A percentile compares a stretch with the other conserved stretches of the same genome.
These are phyloP conservation scores for Pandemis heparana DNA, from an alignment of 2,888 invertebrate genomes.

Conservation along the genomic window DNA sequence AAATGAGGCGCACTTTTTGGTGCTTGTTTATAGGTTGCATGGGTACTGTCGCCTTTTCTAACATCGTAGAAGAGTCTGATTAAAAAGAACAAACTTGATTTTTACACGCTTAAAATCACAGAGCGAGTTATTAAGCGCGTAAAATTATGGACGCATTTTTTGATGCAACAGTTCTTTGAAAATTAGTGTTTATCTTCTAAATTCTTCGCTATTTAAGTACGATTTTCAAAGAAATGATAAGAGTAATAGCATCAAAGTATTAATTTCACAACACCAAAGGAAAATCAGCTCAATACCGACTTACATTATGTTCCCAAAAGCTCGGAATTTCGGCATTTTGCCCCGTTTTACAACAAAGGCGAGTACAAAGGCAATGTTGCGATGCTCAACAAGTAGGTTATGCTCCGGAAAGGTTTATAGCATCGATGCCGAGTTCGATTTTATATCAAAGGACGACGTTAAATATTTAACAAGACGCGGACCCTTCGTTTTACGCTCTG, in stretches of 20 bases:
- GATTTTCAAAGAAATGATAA: not conserved
- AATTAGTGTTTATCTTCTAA: too few relatives aligned
- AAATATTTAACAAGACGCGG: not conserved
- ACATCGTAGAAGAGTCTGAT: not conserved
- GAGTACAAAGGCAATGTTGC: constrained; percentile 48
- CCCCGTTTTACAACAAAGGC: constrained; percentile 14
- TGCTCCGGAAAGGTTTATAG: not conserved
- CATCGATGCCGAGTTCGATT: not conserved
- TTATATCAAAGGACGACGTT: not conserved
- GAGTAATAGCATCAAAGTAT: not conserved
- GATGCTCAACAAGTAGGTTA: constrained; percentile 47
- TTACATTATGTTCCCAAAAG: not conserved
- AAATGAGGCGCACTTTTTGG: not conserved
- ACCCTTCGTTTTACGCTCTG: not conserved
- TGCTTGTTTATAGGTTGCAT: not conserved
- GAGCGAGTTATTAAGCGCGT: not conserved
- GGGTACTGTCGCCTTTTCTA: not conserved
- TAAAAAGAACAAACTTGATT: not conserved
- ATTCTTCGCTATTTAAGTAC: too few relatives aligned
- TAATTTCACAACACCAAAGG: not conserved
- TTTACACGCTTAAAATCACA: not conserved
- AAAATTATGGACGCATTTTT: not conserved
- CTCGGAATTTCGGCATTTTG: not conserved
- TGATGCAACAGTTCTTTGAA: not conserved
- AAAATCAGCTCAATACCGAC: not conserved